Percentiles rank a stretch among this genome's conserved stretches.
Evolutionary conservation across 2,888 invertebrate species (phyloP).

Genomic region (Antheraea assamensis): DNA sequence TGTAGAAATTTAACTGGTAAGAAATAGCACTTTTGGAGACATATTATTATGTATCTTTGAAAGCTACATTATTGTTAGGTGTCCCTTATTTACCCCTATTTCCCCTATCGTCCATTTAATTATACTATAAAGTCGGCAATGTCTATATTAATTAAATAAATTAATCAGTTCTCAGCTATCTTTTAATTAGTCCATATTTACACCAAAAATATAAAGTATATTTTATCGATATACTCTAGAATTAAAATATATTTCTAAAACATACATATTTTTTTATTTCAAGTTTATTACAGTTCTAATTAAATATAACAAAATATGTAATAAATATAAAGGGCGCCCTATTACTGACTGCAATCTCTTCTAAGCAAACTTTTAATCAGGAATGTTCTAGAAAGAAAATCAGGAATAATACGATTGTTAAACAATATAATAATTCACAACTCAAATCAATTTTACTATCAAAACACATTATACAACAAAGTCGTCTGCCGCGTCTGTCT

Average conservation of each 20-base stretch:
- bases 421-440: too few relatives aligned
- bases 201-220: neutral
- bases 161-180: neutral
- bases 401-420: too few relatives aligned
- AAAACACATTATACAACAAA: too few relatives aligned
- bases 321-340: too few relatives aligned
- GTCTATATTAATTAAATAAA: neutral
- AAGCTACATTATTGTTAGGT: slow-evolving; percentile 46
- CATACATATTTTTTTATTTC: too few relatives aligned
- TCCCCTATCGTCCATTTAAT: slow-evolving; percentile 58
- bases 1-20: neutral
- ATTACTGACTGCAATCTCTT: too few relatives aligned
- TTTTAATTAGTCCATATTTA: neutral
- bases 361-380: too few relatives aligned
- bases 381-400: too few relatives aligned
- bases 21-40: neutral
- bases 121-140: slow-evolving; percentile 53
- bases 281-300: too few relatives aligned
- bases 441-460: too few relatives aligned
- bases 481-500: too few relatives aligned
- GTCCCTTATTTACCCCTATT: slow-evolving; percentile 55
- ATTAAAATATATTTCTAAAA: neutral
- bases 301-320: too few relatives aligned
- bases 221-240: neutral
- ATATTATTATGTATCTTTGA: neutral